Evolutionary conservation across 2,888 invertebrate species (phyloP).

Genomic region (Geophilus truncorum): DNA sequence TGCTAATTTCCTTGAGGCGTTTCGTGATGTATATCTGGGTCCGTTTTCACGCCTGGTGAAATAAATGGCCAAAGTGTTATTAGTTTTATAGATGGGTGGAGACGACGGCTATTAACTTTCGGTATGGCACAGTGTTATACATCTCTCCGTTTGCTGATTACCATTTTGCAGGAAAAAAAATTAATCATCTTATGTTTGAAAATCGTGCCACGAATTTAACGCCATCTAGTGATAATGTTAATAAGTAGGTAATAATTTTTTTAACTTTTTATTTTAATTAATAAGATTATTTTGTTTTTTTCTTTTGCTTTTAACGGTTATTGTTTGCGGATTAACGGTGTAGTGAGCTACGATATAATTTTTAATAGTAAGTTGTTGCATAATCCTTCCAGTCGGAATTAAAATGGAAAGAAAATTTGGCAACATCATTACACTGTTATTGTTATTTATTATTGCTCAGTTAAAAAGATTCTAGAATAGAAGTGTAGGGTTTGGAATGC

Average conservation of each 20-base stretch:
- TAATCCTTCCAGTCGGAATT: not conserved
- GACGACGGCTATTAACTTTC: not conserved
- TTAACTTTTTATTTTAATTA: too few species aligned
- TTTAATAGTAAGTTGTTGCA: not conserved
- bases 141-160: not conserved
- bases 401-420: not conserved
- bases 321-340: not conserved
- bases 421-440: not conserved
- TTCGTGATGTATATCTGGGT: not conserved
- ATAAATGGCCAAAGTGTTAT: not conserved
- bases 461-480: not conserved
- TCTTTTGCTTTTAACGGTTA: too few species aligned
- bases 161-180: not conserved
- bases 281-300: too few species aligned
- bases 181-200: not conserved
- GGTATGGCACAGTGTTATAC: not conserved
- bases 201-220: not conserved
- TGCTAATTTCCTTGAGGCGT: not conserved
- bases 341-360: not conserved
- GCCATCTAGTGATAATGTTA: not conserved
- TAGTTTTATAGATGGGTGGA: not conserved
- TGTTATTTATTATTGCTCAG: not conserved
- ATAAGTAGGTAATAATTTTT: not conserved
- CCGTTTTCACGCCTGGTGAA: not conserved
- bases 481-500: not conserved